These are phyloP conservation scores for Notolepis coatsorum DNA, from an alignment of 2,797 vertebrate genomes.

Conservation along the genomic window DNA sequence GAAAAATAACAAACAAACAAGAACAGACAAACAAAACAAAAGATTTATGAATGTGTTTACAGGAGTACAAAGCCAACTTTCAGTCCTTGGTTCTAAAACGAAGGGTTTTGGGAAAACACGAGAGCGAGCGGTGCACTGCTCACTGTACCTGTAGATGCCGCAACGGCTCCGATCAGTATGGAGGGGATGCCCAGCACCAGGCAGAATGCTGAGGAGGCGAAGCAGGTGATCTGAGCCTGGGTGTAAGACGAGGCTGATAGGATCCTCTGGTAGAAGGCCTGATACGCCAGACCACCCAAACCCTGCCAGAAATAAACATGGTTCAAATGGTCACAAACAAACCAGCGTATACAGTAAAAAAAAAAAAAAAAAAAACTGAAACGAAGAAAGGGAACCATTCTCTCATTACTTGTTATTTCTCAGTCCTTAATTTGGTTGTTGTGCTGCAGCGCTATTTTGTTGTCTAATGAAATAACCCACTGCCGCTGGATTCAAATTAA, in stretches of 20 bases:
- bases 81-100: no score
- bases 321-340: no score
- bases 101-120: no score
- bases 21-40: not conserved
- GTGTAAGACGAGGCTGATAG: conserved; percentile 74
- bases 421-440: not conserved
- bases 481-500: conserved; percentile 9
- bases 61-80: no score
- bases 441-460: conserved; percentile 15
- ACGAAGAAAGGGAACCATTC: not conserved
- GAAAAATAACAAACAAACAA: not conserved
- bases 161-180: conserved; percentile 72
- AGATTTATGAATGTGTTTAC: not conserved
- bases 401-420: not conserved
- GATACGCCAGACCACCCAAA: conserved; percentile 75
- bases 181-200: conserved; percentile 78
- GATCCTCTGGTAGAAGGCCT: conserved; percentile 79
- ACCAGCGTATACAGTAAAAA: conserved; percentile 4
- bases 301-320: conserved; percentile 64
- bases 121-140: no score
- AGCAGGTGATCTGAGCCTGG: conserved; percentile 78
- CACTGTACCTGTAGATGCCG: conserved; percentile 74
- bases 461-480: conserved; percentile 5
- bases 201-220: conserved; percentile 71
- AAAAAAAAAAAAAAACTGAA: no score